phyloP scores from a whole-genome alignment of 1,140 invertebrate genomes.

The Zaprionus camerounensis region DNA sequence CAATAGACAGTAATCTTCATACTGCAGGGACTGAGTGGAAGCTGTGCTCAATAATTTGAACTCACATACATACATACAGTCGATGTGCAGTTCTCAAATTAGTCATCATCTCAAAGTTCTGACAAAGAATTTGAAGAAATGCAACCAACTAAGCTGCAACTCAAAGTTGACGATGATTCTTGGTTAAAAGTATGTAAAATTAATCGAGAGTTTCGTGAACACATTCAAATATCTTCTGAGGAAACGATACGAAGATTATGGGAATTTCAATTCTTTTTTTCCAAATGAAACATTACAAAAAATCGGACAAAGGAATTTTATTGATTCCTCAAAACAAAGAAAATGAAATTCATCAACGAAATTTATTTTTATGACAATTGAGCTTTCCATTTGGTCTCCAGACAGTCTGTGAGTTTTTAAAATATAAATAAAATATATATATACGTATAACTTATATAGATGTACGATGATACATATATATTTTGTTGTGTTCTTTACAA shows the following conservation, averaged over 20 bases:
- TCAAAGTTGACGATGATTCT: background rate
- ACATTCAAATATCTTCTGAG: background rate
- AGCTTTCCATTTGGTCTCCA: conserved; percentile 13
- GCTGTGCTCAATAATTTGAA: background rate
- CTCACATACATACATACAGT: background rate
- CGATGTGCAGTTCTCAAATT: background rate
- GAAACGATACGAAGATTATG: background rate
- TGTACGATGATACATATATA: background rate
- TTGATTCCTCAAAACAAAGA: conserved; percentile 15
- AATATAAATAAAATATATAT: conserved; percentile 16
- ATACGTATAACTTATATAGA: conserved; percentile 3
- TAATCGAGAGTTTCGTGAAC: background rate
- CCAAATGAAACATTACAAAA: conserved; percentile 12
- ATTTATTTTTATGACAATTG: conserved; percentile 15
- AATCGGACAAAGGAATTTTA: conserved; percentile 9
- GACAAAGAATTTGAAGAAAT: background rate
- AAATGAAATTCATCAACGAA: conserved; percentile 28
- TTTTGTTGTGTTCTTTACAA: conserved; percentile 11
- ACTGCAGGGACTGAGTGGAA: conserved; percentile 1
- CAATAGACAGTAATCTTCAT: conserved; percentile 16
- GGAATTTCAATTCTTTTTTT: background rate
- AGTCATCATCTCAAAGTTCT: conserved; percentile 23
- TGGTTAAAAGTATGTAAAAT: background rate
- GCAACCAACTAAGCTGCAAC: background rate
- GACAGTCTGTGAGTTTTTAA: conserved; percentile 11